phyloP scores from a whole-genome alignment of 2,888 invertebrate species.

The Rapana venosa region DNA sequence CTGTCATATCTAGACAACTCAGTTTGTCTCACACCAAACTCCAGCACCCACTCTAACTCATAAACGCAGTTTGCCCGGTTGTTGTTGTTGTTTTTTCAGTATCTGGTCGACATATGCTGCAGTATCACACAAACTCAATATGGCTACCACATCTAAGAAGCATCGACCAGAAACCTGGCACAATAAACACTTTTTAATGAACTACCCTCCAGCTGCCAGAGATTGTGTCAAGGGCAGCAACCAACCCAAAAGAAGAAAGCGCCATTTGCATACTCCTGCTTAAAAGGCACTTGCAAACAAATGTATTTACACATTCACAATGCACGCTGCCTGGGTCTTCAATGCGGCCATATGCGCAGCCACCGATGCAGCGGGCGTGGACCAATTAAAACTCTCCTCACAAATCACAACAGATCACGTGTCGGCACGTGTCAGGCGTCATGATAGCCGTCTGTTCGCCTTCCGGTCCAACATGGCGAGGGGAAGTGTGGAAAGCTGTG shows the following conservation, averaged over 20 bases:
- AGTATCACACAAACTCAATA: no score
- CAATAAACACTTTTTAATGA: background rate
- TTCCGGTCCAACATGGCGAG: slow-evolving; percentile 13
- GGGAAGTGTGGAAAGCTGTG: background rate
- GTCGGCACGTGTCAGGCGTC: slow-evolving; percentile 37
- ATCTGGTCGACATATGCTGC: no score
- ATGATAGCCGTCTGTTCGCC: slow-evolving; percentile 37
- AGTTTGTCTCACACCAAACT: no score
- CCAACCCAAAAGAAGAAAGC: background rate
- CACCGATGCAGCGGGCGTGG: background rate
- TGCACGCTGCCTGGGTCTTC: background rate
- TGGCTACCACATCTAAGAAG: no score
- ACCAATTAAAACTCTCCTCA: slow-evolving; percentile 32
- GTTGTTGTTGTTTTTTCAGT: no score
- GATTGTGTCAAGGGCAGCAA: background rate
- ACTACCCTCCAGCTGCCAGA: slow-evolving; percentile 12
- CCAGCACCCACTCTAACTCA: no score
- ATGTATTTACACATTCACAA: slow-evolving; percentile 31
- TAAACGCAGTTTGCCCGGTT: no score
- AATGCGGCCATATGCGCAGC: slow-evolving; percentile 24
- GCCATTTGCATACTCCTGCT: slow-evolving; percentile 6
- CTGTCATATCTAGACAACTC: no score
- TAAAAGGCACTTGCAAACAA: slow-evolving; percentile 1
- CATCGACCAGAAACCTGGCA: no score
- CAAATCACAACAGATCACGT: slow-evolving; percentile 37